A percentile compares a stretch with the other conserved stretches of the same genome.
Evolutionary conservation across 2,888 invertebrate species (phyloP).

Genomic region (Coleophora flavipennella): DNA sequence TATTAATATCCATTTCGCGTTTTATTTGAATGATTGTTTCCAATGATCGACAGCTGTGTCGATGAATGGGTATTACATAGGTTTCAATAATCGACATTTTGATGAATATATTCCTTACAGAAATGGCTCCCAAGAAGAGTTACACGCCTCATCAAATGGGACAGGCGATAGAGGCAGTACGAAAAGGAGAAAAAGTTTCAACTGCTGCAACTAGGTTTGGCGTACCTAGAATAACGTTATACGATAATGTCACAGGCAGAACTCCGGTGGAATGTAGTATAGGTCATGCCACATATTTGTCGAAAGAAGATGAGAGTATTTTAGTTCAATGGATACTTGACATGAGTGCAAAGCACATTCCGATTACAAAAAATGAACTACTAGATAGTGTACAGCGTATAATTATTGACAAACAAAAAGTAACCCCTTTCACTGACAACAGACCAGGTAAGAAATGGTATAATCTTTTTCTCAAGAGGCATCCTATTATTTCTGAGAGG

Average conservation of each 20-base stretch:
- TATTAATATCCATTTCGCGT: too few relatives aligned
- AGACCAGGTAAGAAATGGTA: too few relatives aligned
- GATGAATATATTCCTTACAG: background rate
- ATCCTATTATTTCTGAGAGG: background rate
- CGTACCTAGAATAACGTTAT: conserved; percentile 4
- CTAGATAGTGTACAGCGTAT: conserved; percentile 4
- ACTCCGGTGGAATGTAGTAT: conserved; percentile 6
- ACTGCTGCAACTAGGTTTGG: conserved; percentile 1
- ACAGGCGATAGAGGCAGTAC: conserved; percentile 6
- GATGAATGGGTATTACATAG: conserved; percentile 10
- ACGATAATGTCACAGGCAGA: conserved; percentile 6
- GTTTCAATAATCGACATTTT: conserved; percentile 3
- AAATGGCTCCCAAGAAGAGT: conserved; percentile 10
- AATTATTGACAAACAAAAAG: background rate
- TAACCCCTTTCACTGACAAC: too few relatives aligned
- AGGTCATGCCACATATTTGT: conserved; percentile 4
- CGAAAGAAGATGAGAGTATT: conserved; percentile 1
- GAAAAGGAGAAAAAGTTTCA: conserved; percentile 16
- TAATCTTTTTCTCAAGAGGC: conserved; percentile 4
- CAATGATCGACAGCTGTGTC: conserved; percentile 14
- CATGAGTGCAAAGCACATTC: conserved; percentile 2
- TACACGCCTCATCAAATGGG: conserved; percentile 11
- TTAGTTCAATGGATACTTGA: too few relatives aligned
- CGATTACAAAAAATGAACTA: conserved; percentile 4
- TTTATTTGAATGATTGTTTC: conserved; percentile 8